phyloP scores from a whole-genome alignment of 64 coral and sea anemone species.

The Pocillopora verrucosa region DNA sequence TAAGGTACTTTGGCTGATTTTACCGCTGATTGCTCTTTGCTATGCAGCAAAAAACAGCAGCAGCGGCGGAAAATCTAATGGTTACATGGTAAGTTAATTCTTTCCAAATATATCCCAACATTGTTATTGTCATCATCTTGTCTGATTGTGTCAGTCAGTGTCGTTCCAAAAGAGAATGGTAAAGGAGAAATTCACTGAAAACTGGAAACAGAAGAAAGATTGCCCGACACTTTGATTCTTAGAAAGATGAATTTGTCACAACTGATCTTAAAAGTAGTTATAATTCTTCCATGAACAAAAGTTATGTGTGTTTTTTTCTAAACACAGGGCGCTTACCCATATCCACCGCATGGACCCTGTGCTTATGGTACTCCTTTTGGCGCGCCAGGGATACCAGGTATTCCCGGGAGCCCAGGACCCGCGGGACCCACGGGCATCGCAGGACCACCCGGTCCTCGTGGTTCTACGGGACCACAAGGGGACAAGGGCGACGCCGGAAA shows the following conservation, averaged over 20 bases:
- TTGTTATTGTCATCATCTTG: too few species aligned
- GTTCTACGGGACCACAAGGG: neutral
- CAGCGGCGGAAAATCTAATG: neutral
- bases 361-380: neutral
- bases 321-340: neutral
- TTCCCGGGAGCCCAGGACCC: neutral
- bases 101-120: too few species aligned
- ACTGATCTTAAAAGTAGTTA: neutral
- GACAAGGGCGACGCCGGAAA: neutral
- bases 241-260: too few species aligned
- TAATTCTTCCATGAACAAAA: neutral
- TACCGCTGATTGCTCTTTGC: neutral
- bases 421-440: neutral
- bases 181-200: too few species aligned
- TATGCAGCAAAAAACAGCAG: neutral
- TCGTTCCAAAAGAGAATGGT: too few species aligned
- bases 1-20: neutral
- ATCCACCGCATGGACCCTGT: neutral
- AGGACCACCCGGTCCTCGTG: neutral
- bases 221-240: too few species aligned
- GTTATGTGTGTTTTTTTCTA: neutral
- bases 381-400: slow-evolving; percentile 18
- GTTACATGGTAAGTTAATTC: neutral
- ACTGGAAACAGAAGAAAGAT: too few species aligned
- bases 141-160: too few species aligned